These are phyloP conservation scores for Fringilla coelebs DNA, from an alignment of 2,797 vertebrate species.

Conservation along the genomic window DNA sequence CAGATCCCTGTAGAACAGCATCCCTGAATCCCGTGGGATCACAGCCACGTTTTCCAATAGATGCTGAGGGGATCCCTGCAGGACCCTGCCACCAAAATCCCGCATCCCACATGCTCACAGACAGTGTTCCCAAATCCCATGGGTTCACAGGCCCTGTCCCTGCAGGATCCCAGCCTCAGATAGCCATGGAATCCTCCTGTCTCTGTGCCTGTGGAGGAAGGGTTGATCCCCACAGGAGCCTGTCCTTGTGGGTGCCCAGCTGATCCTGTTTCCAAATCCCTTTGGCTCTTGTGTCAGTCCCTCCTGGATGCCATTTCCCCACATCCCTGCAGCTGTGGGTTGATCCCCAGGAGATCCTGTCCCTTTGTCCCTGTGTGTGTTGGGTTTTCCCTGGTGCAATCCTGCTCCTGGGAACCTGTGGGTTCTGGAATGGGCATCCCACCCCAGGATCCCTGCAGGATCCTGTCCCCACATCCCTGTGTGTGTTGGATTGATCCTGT, in stretches of 20 bases:
- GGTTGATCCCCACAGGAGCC: neutral
- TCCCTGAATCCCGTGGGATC: neutral
- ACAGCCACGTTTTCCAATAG: rapidly evolving
- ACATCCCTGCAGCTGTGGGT: neutral
- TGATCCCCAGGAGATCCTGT: no score
- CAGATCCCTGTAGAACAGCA: neutral
- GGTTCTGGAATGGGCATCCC: neutral
- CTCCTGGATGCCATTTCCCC: neutral
- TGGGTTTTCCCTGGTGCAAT: no score
- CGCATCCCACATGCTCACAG: neutral
- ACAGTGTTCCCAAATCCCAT: neutral
- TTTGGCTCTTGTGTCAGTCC: neutral
- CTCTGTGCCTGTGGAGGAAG: no score
- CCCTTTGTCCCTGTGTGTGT: neutral
- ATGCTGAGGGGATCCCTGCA: neutral
- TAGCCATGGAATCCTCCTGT: neutral
- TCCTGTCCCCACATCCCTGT: neutral
- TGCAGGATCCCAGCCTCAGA: neutral
- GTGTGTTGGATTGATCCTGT: neutral
- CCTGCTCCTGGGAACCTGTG: neutral
- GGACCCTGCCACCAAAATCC: neutral
- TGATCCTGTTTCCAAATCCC: neutral
- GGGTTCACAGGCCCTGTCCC: neutral
- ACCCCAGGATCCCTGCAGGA: neutral
- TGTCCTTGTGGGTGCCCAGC: neutral